Percentiles rank a stretch among this genome's conserved stretches.
Conservation (phyloP, 2,888 invertebrate species). For the Dioctria linearis region DNA sequence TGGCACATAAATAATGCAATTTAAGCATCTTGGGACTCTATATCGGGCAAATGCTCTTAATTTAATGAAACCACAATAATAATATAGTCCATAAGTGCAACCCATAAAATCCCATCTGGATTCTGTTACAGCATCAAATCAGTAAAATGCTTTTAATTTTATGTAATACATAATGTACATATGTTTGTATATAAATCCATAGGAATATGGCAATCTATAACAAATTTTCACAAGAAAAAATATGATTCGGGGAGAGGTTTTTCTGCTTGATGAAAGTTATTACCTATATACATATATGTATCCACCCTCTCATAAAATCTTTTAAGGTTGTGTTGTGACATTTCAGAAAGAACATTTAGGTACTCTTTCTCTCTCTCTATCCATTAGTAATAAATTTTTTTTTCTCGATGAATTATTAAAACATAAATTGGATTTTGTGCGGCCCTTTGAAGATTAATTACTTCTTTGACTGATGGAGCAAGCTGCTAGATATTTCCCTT, state of each 20-base stretch:
- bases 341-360: neutral
- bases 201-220: too few relatives aligned
- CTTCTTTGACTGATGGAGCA: conserved; percentile 10
- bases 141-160: too few relatives aligned
- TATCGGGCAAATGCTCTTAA: neutral
- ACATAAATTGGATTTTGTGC: conserved; percentile 14
- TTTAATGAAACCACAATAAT: neutral
- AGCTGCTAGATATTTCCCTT: neutral
- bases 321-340: conserved; percentile 2
- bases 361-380: too few relatives aligned
- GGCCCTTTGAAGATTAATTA: conserved; percentile 22
- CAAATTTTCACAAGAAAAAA: too few relatives aligned
- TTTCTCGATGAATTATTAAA: neutral
- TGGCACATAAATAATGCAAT: neutral
- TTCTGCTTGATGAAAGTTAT: too few relatives aligned
- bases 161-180: too few relatives aligned
- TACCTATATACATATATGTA: neutral
- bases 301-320: neutral
- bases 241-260: too few relatives aligned
- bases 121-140: too few relatives aligned
- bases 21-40: neutral
- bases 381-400: neutral
- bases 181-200: too few relatives aligned
- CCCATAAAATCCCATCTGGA: too few relatives aligned
- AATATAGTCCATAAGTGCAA: too few relatives aligned